A percentile compares a stretch with the other conserved stretches of the same genome.
Evolutionary conservation across 2,797 vertebrate genomes (phyloP).

Genomic region (Todus mexicanus): DNA sequence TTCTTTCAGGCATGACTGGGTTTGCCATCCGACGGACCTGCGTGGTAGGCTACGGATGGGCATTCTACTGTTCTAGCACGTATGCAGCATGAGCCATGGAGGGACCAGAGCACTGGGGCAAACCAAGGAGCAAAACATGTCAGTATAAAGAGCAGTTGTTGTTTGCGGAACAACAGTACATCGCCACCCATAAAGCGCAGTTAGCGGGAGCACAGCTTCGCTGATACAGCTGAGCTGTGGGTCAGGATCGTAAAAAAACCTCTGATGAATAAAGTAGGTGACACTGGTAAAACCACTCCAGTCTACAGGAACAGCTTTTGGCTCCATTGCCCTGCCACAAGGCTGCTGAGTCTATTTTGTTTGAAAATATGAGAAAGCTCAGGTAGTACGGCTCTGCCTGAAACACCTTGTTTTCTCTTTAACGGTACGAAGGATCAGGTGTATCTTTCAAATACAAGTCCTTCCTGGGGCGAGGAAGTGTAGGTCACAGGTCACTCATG

Average conservation of each 20-base stretch:
- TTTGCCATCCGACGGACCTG: neutral
- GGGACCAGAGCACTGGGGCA: neutral
- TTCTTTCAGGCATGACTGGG: neutral
- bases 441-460: neutral
- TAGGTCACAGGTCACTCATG: neutral
- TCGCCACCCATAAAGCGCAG: neutral
- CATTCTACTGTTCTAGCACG: neutral
- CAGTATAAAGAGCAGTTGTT: neutral
- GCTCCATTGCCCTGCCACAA: neutral
- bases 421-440: neutral
- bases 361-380: neutral
- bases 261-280: neutral
- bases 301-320: neutral
- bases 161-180: neutral
- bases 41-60: rapidly evolving
- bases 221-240: neutral
- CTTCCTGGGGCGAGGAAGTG: neutral
- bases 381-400: neutral
- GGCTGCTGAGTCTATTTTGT: neutral
- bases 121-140: neutral
- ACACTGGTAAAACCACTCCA: neutral
- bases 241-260: neutral
- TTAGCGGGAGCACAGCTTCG: neutral
- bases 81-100: neutral
- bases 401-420: neutral